Evolutionary conservation across 2,797 vertebrate species (phyloP).

Genomic region (Sebastes iracundus): DNA sequence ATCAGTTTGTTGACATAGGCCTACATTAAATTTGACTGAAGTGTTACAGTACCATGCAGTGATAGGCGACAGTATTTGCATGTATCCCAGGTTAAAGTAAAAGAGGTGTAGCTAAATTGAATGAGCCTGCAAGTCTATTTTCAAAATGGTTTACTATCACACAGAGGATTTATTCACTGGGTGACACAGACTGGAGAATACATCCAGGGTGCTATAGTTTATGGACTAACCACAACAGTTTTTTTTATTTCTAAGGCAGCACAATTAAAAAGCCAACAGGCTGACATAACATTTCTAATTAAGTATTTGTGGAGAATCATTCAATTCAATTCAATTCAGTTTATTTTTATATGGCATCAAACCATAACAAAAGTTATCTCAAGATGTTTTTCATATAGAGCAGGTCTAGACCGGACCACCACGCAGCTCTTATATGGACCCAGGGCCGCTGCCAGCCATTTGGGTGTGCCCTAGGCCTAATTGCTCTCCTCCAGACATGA

Average conservation of each 20-base stretch:
- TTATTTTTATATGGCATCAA: no score
- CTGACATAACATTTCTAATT: not conserved
- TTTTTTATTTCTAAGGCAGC: not conserved
- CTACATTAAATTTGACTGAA: not conserved
- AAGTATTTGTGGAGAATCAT: not conserved
- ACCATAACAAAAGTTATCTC: no score
- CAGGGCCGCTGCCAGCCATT: no score
- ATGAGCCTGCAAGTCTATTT: conserved; percentile 5
- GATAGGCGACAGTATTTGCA: not conserved
- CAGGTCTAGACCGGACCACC: no score
- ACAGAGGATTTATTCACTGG: not conserved
- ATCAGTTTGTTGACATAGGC: not conserved
- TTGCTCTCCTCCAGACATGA: no score
- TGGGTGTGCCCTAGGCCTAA: no score
- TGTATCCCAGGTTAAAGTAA: not conserved
- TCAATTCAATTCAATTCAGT: no score
- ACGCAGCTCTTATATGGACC: no score
- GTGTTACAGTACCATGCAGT: not conserved
- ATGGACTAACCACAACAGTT: not conserved
- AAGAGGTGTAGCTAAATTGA: conserved; percentile 4
- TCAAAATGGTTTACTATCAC: conserved; percentile 11
- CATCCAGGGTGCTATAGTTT: not conserved
- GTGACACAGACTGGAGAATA: conserved; percentile 1
- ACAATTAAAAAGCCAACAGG: conserved; percentile 4
- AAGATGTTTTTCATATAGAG: no score